Evolutionary conservation across 2,797 vertebrate species (phyloP).

Genomic region (Spea hammondii): DNA sequence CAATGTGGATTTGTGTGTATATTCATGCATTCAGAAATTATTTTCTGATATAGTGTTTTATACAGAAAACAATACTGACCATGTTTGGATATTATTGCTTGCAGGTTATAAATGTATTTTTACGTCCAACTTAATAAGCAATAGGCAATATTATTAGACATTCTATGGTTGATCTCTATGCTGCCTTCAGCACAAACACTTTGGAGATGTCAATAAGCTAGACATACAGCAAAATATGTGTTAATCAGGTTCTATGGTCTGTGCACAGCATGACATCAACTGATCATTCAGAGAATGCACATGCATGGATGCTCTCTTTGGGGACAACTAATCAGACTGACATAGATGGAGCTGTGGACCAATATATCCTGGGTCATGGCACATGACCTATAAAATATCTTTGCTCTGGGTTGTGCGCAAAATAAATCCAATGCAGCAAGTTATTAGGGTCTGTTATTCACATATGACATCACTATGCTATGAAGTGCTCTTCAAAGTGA

Average conservation of each 20-base stretch:
- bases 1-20: no score
- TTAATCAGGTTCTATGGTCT: slow-evolving; percentile 7
- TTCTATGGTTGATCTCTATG: neutral
- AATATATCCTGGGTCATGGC: slow-evolving; percentile 5
- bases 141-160: neutral
- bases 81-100: no score
- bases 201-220: slow-evolving; percentile 3
- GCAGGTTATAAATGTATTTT: neutral
- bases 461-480: no score
- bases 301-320: slow-evolving; percentile 2
- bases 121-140: neutral
- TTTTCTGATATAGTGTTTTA: no score
- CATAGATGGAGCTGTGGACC: neutral
- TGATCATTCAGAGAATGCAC: slow-evolving; percentile 4
- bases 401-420: no score
- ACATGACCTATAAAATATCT: neutral
- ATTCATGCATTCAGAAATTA: no score
- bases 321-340: slow-evolving; percentile 1
- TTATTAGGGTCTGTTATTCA: no score
- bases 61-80: no score
- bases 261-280: slow-evolving; percentile 4
- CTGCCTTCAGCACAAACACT: slow-evolving; percentile 1
- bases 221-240: neutral
- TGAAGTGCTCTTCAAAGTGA: no score
- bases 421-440: no score